Evolutionary conservation across 1,140 invertebrate genomes (phyloP), one percentile per base, ranked within the genome.

Genomic region (Drosophila biarmipes): DNA sequence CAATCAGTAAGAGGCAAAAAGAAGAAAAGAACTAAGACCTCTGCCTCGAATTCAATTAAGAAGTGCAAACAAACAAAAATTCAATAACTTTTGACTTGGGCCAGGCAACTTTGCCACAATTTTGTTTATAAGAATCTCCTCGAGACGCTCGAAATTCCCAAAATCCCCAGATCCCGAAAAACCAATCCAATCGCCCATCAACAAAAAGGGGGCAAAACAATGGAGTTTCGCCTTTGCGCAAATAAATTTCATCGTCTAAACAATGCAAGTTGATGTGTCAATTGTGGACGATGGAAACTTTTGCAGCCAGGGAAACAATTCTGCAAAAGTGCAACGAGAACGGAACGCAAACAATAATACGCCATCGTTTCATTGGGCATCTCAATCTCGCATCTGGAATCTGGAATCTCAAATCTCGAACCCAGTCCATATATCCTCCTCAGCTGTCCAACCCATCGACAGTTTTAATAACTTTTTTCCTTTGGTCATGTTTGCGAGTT

Each of bases 391-490:
- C 17, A 7, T 35, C 31, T 34, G 1, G 31, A 7, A 4, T 61
- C 15, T 15, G 6, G 15, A 17, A 12, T 35, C 34, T 35, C 34
- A 11, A 35, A 12, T 35, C 34, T 35, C 34, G 5, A 12, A 12
- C 1, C 40, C 10, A 29, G n/a, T 51, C 57, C 49, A 27, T 59
- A 57, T 67, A 75, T 63, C 78, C 78, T 78, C 69, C 31, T 68
- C 69, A 45, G 38, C 11, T 29, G 49, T 69, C 45, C 74, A 4
- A 68, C 69, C 59, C 52, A 78, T 86, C 78, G 81, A 80, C 78
- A 81, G 81, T 85, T 85, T 85, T 85, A 85, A 85, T 87, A 85
- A 85, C 81, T 77, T 78, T 86, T 85, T 66, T 48, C n/a, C n/a
- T 43, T 43, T 19, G 17, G 53, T 19, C 45, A 63, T 54, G 72